A percentile compares a stretch with the other conserved stretches of the same genome.
phyloP scores from a whole-genome alignment of 2,797 vertebrate genomes.

The Eulemur rubriventer region DNA sequence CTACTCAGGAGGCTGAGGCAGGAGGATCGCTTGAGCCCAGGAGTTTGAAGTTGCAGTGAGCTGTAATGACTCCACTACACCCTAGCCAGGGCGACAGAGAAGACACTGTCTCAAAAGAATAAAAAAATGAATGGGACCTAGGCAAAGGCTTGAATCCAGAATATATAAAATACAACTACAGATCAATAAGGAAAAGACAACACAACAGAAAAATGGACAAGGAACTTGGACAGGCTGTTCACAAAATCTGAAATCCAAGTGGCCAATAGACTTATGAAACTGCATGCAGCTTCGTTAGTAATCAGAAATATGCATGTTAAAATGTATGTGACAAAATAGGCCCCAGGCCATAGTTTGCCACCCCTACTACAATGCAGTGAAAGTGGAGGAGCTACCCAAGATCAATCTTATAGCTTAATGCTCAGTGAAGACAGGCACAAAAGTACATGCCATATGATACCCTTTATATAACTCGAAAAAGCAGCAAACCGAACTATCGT shows the following conservation, averaged over 20 bases:
- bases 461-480: neutral
- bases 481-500: neutral
- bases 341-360: neutral
- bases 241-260: neutral
- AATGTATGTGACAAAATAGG: neutral
- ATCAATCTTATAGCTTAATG: neutral
- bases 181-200: neutral
- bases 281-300: neutral
- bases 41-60: neutral
- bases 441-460: neutral
- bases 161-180: neutral
- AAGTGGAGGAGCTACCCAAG: neutral
- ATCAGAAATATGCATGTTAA: neutral
- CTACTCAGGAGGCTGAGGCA: neutral
- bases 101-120: no score
- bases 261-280: neutral
- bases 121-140: no score
- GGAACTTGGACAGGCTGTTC: neutral
- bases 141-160: neutral
- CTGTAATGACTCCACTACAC: neutral
- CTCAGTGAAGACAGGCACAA: neutral
- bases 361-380: neutral
- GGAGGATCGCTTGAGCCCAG: neutral
- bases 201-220: neutral
- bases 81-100: neutral